Evolutionary conservation across 2,888 invertebrate genomes (phyloP), one percentile per base, ranked within the genome.

Genomic region (Coleophora deauratella): DNA sequence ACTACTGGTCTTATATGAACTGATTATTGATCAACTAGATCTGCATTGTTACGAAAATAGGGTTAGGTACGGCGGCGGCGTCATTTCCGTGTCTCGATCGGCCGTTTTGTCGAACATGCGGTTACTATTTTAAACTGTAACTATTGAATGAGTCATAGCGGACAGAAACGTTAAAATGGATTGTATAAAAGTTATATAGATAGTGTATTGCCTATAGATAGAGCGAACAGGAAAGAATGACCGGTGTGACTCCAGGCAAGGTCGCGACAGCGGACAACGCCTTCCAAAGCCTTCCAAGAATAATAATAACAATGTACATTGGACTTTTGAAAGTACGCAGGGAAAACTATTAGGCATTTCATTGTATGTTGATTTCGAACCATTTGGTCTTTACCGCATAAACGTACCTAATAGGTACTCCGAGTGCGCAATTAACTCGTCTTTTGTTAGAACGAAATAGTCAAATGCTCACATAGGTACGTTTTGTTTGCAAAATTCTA

Each of bases 211-310:
- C 21, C 21, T 21, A 21, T 4, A 21, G 21, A 21, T 21, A 21
- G 21, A 4, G 21, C 21, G 53, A 61, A 52, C 52, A 72, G 71
- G 70, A 78, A 46, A 72, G 66, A 59, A 64, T 68, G 67, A 76
- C 67, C 66, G 61, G 67, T 72, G 69, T 62, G 21, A 21, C 64
- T 59, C 47, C 55, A 43, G 55, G 57, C 75, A 82, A 84, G 81
- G 80, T 76, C 77, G 72, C 54, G 69, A 68, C 53, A 72, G 71
- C 70, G 76, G 68, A 71, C 76, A 79, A 72, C 72, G 78, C 70
- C 79, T 76, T 71, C 60, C 50, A 54, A 56, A 59, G 21, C 45
- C 40, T 40, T 21, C 21, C 21, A 21, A 21, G 3, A 21, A 21
- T 3, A 21, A 21, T 21, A 21, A 21, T 4, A 4, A 21, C 3